Evolutionary conservation across 2,888 invertebrate genomes (phyloP), one percentile per base, ranked within the genome.

Genomic region (Eupsilia transversa): DNA sequence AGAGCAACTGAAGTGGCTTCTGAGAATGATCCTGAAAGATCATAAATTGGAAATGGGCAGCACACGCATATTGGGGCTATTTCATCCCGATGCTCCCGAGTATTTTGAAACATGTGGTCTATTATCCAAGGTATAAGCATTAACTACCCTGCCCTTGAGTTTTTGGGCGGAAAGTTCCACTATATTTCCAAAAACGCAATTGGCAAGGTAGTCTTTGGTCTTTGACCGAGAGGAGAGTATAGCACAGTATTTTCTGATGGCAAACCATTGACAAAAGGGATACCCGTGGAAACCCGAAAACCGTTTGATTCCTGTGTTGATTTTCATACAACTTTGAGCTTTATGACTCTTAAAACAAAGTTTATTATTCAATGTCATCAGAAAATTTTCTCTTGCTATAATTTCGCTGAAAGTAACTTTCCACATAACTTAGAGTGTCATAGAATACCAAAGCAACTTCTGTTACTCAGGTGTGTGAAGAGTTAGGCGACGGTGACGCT

Each of bases 1-100:
- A 0, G 91, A 97, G 23, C 98, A 99, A 92, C 97, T 98, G 83
- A 99, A 99, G 95, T 99, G 99, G 99, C 96, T 99, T 33, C 97
- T 99, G 10, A 96, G 99, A 71, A 97, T 99, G 70, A 97, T 99
- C 65, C 94, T 99, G 23, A 99, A 99, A 93, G 98, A 98, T 74
- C 95, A 99, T 92, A 98, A 97, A 90, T 93, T 99, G 5, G 97
- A 98, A 0, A 94, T 99, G 79, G 97, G 98, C 14, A 97, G 97
- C 73, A 97, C 97, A 72, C 97, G 97, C 35, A 97, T 99, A 63
- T 95, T 99, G 56, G 94, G 94, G 69, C 96, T 97, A 20, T 98
- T 98, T 90, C 99, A 99, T 93, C 97, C 97, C 0, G 98, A 98
- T 92, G 99, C 98, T 0, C 97, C 97, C 4, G 97, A 98, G 49